Base-by-base conservation (phyloP, 2,888 invertebrate genomes). In the Acronicta psi region DNA sequence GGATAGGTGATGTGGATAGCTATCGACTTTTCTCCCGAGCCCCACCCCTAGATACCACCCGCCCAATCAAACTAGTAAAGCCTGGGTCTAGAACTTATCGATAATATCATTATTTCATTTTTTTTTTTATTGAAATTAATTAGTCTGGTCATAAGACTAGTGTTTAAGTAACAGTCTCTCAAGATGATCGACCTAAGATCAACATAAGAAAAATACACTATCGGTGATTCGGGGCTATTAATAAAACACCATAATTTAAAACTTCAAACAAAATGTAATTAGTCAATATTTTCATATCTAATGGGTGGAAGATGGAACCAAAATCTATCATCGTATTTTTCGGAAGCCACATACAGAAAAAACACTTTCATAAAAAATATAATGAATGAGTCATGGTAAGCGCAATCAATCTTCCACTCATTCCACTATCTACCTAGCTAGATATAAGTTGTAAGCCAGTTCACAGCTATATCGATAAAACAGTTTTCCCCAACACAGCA, bases 21-120 rank as follows among this genome's bases (percentile, higher is more conserved):
- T 76, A 93, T 93, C 92, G 93, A 93, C 93, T 90, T 92, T 92
- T 87, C 86, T 85, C 86, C 88, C 83, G 77, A 83, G 77, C 88
- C 85, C 77, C 49, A 54, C 40, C 80, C 68, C 72, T 76, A 77
- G 81, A 78, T 74, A 82, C 82, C 85, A 82, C 88, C 86, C 87
- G 82, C 89, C 89, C 89, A 88, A 89, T 87, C 86, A 85, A 75
- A 75, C 65, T 88, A 91, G 91, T 79, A 88, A 74, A 70, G 91
- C 66, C 51, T 56, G 31, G 13, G 17, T 38, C 0, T 29, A 59
- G 44, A 50, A 47, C 8, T 44, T 75, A 59, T 74, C 79, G 78
- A 79, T 71, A 67, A 41, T 59, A n/a, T n/a, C n/a, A n/a, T 5
- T 1, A 6, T n/a, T 0, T n/a, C 2, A n/a, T 34, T n/a, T n/a